Evolutionary conservation across 2,113 vertebrate genomes (phyloP).

Genomic region (Chrysochloris asiatica): DNA sequence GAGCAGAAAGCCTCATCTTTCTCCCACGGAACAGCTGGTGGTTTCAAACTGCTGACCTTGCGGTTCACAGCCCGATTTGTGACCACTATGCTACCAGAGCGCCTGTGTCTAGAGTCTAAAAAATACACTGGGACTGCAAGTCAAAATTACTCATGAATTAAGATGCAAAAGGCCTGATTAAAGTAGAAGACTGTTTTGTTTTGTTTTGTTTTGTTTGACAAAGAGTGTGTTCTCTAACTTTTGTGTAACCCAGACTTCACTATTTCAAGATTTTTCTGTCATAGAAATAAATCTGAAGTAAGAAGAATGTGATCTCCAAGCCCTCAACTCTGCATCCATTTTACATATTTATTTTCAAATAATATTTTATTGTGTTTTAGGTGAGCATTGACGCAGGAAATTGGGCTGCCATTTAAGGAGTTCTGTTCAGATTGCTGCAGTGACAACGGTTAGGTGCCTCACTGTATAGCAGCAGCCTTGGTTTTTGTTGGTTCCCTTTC

Average conservation of each 20-base stretch:
- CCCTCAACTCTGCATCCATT: not conserved
- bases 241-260: constrained; percentile 11
- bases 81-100: no score
- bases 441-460: not conserved
- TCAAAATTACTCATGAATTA: not conserved
- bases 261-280: not conserved
- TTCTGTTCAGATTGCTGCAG: not conserved
- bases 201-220: not conserved
- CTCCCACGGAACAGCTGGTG: no score
- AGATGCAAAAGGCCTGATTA: not conserved
- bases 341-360: not conserved
- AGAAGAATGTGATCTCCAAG: not conserved
- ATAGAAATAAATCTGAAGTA: not conserved
- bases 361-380: not conserved
- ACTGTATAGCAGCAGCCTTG: not conserved
- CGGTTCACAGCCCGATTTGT: no score
- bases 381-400: not conserved
- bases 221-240: not conserved
- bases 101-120: not conserved
- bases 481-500: not conserved
- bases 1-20: no score
- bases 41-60: no score
- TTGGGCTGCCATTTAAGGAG: not conserved
- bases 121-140: not conserved
- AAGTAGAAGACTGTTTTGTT: not conserved